Conservation (phyloP, 2,888 invertebrate genomes). For the Apomyelois bistriatella region DNA sequence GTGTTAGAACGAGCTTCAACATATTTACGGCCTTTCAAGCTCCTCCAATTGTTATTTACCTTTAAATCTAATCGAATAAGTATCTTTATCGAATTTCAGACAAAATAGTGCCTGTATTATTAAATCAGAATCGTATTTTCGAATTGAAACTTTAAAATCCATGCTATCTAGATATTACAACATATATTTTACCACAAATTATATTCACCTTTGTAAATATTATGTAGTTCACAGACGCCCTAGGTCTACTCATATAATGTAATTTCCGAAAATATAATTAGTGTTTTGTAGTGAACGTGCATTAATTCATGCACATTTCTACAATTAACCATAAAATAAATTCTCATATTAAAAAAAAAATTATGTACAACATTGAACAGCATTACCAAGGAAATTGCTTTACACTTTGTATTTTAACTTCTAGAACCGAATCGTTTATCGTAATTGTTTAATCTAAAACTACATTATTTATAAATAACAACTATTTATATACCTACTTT, state of each 20-base stretch:
- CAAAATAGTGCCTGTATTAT: neutral
- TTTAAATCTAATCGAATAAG: constrained; percentile 14
- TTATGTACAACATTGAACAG: constrained; percentile 46
- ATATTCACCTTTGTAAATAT: constrained; percentile 8
- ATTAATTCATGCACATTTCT: constrained; percentile 18
- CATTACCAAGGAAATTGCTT: constrained; percentile 73
- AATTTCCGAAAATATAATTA: no score
- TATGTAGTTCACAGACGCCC: neutral
- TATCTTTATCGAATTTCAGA: constrained; percentile 3
- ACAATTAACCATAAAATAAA: constrained; percentile 47
- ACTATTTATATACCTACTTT: constrained; percentile 41
- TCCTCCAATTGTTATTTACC: constrained; percentile 7
- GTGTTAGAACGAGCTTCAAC: no score
- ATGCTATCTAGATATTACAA: neutral
- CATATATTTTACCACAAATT: neutral
- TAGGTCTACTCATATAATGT: neutral
- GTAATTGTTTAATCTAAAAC: constrained; percentile 44
- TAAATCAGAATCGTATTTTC: neutral
- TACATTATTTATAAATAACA: constrained; percentile 39
- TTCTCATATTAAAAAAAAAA: constrained; percentile 42
- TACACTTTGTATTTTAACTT: constrained; percentile 48
- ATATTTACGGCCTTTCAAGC: neutral
- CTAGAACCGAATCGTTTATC: constrained; percentile 41
- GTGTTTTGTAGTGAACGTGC: neutral
- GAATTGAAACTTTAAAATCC: neutral